These are phyloP conservation scores for Ptychochromis oligacanthus DNA, from an alignment of 2,113 vertebrate genomes.

Conservation along the genomic window DNA sequence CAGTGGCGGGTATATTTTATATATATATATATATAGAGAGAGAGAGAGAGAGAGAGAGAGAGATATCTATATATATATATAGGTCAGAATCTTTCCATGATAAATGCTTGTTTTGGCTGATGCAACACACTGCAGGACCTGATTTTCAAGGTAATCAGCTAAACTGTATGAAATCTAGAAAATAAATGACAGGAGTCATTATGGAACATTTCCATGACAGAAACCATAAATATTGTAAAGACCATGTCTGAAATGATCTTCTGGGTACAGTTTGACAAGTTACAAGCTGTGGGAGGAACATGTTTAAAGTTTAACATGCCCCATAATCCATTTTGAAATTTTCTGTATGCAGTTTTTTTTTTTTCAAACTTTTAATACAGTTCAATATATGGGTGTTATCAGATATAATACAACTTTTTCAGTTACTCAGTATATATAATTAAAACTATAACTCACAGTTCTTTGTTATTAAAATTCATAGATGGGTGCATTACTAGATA, in stretches of 20 bases:
- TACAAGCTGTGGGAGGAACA: background rate
- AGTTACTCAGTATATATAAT: background rate
- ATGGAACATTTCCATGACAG: background rate
- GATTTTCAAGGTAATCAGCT: background rate
- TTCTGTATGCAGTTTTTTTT: background rate
- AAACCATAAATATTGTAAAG: background rate
- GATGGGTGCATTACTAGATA: background rate
- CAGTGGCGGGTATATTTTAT: background rate
- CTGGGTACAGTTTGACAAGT: background rate
- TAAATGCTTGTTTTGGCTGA: background rate
- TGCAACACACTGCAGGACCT: background rate
- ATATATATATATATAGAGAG: background rate
- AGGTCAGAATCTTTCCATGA: background rate
- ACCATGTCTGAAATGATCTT: background rate
- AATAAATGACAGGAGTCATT: constrained; percentile 3
- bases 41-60: no score
- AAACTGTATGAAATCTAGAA: background rate
- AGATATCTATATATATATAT: no score
- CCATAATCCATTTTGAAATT: background rate
- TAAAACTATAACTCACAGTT: constrained; percentile 20
- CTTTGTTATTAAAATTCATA: background rate
- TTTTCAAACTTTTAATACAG: constrained; percentile 7
- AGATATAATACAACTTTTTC: background rate
- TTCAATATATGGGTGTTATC: constrained; percentile 6
- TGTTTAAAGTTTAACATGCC: background rate